These are phyloP conservation scores for Siniperca chuatsi DNA, from an alignment of 2,113 vertebrate species.

Conservation along the genomic window DNA sequence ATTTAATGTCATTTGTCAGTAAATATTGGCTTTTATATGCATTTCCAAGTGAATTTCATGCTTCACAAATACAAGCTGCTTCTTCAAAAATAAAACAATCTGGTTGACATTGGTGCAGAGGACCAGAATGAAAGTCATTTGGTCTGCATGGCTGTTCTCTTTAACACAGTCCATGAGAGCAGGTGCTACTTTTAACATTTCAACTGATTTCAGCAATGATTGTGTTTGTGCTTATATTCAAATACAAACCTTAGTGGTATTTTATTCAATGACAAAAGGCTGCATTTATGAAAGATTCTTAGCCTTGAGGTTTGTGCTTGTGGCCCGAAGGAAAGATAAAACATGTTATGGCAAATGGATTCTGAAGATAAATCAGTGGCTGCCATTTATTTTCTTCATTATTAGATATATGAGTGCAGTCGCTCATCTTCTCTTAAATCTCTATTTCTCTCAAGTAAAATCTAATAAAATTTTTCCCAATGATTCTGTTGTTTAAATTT, in stretches of 20 bases:
- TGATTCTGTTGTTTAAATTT: conserved; percentile 2
- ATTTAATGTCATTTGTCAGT: too few relatives aligned
- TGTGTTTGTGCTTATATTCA: too few relatives aligned
- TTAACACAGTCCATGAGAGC: not conserved
- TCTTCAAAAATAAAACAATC: not conserved
- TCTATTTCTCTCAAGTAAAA: not conserved
- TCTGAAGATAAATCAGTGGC: not conserved
- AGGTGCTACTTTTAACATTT: too few relatives aligned
- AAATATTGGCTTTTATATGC: too few relatives aligned
- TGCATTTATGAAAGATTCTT: not conserved
- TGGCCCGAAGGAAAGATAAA: not conserved
- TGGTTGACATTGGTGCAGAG: not conserved
- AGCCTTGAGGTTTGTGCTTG: conserved; percentile 3
- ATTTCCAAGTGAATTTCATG: too few relatives aligned
- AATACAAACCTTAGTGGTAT: not conserved
- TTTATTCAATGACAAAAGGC: not conserved
- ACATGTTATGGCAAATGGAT: not conserved
- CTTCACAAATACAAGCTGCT: too few relatives aligned
- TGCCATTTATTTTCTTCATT: conserved; percentile 3
- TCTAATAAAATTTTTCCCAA: not conserved
- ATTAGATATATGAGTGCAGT: not conserved
- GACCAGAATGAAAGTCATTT: not conserved
- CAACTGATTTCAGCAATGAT: too few relatives aligned
- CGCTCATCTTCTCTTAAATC: not conserved
- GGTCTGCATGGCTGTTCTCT: not conserved